A percentile compares a stretch with the other conserved stretches of the same genome.
These are phyloP conservation scores for Lamellibrachia satsuma DNA, from an alignment of 2,888 invertebrate species.

Conservation along the genomic window DNA sequence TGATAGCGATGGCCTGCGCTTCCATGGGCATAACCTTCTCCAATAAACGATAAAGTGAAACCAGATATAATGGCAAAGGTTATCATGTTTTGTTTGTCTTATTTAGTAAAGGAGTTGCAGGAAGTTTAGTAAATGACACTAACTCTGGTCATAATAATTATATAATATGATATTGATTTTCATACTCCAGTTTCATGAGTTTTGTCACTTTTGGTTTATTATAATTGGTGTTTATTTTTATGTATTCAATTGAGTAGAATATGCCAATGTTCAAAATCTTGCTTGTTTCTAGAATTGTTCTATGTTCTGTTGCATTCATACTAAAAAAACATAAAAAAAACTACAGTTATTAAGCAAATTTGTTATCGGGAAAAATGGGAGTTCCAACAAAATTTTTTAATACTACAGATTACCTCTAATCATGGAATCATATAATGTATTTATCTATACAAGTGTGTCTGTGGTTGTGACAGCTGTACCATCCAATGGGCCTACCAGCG, in stretches of 20 bases:
- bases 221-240: not conserved
- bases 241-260: not conserved
- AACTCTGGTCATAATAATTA: not conserved
- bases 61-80: not conserved
- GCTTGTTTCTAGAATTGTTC: not conserved
- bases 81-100: not conserved
- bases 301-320: not conserved
- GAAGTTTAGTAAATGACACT: not conserved
- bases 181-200: not conserved
- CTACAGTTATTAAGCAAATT: too few relatives aligned
- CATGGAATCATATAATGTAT: too few relatives aligned
- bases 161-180: not conserved
- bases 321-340: not conserved
- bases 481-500: slow-evolving; percentile 1
- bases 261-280: not conserved
- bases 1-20: not conserved
- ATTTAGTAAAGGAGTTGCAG: not conserved
- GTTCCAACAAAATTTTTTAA: not conserved
- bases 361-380: not conserved
- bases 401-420: too few relatives aligned
- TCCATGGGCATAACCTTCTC: not conserved
- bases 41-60: not conserved
- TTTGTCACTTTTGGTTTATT: not conserved
- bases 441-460: not conserved
- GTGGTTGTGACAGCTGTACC: not conserved